phyloP scores from a whole-genome alignment of 2,113 vertebrate species.

The Lathamus discolor region DNA sequence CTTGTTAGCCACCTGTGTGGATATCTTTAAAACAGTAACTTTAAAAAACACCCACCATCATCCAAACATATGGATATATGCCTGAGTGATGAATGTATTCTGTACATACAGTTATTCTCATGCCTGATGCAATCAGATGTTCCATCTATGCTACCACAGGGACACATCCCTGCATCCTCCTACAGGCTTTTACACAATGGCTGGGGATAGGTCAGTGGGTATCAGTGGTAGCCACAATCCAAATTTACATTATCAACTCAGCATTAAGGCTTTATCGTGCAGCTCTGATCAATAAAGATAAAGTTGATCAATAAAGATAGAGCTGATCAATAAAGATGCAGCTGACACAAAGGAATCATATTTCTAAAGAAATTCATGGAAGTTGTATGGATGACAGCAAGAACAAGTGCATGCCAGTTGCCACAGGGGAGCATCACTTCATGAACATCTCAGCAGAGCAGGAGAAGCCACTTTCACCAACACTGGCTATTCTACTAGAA shows the following conservation, averaged over 20 bases:
- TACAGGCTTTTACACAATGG: background rate
- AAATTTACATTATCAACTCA: background rate
- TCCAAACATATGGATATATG: slow-evolving; percentile 54
- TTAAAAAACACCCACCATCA: slow-evolving; percentile 60
- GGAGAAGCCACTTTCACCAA: background rate
- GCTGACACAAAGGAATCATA: background rate
- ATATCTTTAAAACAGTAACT: slow-evolving; percentile 57
- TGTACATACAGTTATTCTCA: slow-evolving; percentile 8
- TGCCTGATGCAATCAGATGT: slow-evolving; percentile 1
- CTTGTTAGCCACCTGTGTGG: slow-evolving; percentile 49
- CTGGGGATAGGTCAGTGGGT: background rate
- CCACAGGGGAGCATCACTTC: background rate
- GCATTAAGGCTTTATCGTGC: background rate
- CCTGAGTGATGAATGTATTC: slow-evolving; percentile 46
- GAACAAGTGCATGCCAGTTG: accelerated
- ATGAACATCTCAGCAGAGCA: background rate
- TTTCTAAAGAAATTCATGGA: background rate
- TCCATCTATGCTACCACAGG: background rate
- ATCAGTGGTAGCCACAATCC: background rate
- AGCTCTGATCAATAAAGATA: background rate
- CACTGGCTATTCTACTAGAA: background rate
- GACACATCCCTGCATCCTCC: background rate
- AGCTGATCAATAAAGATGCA: background rate
- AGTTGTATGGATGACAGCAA: accelerated
- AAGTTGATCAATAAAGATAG: background rate